phyloP scores from a whole-genome alignment of 2,113 vertebrate species.

The Lophochroa leadbeateri region DNA sequence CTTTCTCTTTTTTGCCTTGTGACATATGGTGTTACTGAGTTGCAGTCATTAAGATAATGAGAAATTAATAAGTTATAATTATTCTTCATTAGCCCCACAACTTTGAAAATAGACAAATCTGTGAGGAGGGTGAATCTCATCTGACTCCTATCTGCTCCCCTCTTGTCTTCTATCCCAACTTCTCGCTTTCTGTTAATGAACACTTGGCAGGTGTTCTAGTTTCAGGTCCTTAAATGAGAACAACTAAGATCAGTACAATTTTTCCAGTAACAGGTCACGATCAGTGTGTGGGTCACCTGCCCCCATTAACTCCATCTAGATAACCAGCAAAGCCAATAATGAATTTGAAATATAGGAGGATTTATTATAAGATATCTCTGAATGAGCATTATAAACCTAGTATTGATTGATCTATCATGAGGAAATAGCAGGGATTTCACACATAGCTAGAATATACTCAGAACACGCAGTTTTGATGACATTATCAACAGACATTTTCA shows the following conservation, averaged over 20 bases:
- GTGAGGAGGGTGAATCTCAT: neutral
- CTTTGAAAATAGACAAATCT: neutral
- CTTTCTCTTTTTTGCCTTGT: neutral
- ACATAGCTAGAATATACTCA: neutral
- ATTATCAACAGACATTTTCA: constrained; percentile 1
- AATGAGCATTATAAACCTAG: neutral
- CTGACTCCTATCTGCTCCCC: neutral
- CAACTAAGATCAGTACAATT: neutral
- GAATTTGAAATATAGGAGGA: neutral
- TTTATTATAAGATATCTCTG: neutral
- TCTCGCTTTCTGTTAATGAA: neutral
- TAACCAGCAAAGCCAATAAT: neutral
- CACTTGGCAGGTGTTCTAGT: neutral
- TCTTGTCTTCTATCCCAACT: rapidly evolving
- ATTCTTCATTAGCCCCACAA: neutral
- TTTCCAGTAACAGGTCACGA: neutral
- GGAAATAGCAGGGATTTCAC: neutral
- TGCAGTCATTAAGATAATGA: neutral
- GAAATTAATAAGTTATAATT: neutral
- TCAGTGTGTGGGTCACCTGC: neutral
- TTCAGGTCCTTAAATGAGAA: too few relatives aligned
- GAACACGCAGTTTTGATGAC: neutral
- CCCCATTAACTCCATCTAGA: neutral
- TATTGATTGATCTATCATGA: neutral
- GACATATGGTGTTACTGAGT: neutral